phyloP scores from a whole-genome alignment of 2,888 invertebrate species.

The Petrolisthes cinctipes region DNA sequence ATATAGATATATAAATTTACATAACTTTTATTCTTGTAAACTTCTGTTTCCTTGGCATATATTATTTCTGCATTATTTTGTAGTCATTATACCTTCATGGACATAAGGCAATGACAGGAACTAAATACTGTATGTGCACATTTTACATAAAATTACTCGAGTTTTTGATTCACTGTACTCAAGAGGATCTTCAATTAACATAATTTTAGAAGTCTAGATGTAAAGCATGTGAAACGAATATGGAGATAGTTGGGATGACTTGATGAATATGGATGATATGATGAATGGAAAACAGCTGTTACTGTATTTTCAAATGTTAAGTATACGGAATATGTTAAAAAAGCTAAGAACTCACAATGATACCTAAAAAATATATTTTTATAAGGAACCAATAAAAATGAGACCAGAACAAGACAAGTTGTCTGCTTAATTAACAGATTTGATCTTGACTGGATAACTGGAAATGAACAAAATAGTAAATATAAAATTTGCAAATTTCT shows the following conservation, averaged over 20 bases:
- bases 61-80: constrained; percentile 9
- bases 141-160: not conserved
- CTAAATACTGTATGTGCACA: constrained; percentile 23
- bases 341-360: no score
- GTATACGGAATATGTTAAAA: not conserved
- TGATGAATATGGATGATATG: not conserved
- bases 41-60: not conserved
- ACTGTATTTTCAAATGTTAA: not conserved
- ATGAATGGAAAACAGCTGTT: not conserved
- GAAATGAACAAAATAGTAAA: no score
- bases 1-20: constrained; percentile 6
- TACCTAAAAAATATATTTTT: no score
- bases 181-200: constrained; percentile 2
- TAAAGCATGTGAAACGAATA: not conserved
- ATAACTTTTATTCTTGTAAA: constrained; percentile 14
- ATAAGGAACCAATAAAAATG: no score
- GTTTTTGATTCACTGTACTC: constrained; percentile 28
- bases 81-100: constrained; percentile 9
- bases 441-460: no score
- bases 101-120: constrained; percentile 34
- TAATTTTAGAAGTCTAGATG: not conserved
- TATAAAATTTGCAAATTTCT: no score
- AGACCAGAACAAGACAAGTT: no score
- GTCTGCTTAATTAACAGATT: no score
- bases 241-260: not conserved